Evolutionary conservation across 2,797 vertebrate species (phyloP).

Genomic region (Hipposideros larvatus): DNA sequence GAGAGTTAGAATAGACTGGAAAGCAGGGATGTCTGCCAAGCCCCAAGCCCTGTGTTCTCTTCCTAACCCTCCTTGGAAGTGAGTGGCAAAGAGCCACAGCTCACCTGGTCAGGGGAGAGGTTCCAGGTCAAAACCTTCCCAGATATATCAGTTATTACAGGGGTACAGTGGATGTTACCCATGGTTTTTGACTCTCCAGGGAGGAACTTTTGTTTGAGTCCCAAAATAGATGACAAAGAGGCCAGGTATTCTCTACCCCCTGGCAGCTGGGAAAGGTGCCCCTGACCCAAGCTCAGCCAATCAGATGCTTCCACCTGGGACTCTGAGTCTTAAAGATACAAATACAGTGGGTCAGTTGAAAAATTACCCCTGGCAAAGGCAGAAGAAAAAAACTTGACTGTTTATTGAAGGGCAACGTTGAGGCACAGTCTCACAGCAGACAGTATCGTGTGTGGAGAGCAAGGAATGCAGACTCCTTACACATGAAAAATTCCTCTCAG

Average conservation of each 20-base stretch:
- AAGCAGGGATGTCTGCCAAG: not conserved
- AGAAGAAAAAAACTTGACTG: constrained; percentile 80
- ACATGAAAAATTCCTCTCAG: constrained; percentile 4
- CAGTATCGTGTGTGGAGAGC: constrained; percentile 58
- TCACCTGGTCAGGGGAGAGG: not conserved
- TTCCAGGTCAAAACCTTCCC: not conserved
- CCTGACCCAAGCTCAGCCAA: not conserved
- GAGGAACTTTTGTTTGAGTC: not conserved
- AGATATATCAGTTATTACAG: not conserved
- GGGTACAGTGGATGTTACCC: not conserved
- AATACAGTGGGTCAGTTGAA: not conserved
- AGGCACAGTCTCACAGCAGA: constrained; percentile 72
- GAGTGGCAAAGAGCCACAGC: not conserved
- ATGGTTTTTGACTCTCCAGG: not conserved
- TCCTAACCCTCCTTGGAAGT: not conserved
- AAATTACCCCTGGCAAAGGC: not conserved
- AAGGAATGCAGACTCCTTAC: constrained; percentile 45
- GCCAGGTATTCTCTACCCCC: not conserved
- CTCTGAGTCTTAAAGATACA: not conserved
- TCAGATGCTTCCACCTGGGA: not conserved
- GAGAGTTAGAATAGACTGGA: not conserved
- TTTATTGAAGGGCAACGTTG: constrained; percentile 85
- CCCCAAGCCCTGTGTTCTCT: not conserved
- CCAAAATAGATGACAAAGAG: not conserved
- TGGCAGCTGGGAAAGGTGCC: not conserved